Base-by-base conservation (phyloP, 2,888 invertebrate genomes). In the Selenia dentaria region DNA sequence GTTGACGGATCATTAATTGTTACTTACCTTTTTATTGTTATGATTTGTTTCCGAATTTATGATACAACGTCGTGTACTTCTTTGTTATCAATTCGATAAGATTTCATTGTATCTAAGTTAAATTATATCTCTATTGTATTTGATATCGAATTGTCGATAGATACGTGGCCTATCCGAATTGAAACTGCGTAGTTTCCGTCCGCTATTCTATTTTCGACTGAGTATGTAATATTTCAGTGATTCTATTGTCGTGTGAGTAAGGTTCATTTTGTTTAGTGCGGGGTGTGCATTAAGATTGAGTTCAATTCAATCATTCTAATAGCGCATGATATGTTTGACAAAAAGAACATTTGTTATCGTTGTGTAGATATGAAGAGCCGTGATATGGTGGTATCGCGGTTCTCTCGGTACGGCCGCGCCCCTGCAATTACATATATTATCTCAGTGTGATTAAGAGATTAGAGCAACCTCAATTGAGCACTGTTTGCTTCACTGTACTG, bases 371-470 rank as follows among this genome's bases (percentile, higher is more conserved):
- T 46, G 45, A 32, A 57, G 64, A 62, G 62, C 57, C 44, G 47
- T 52, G 70, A 68, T 71, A 71, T 48, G 25, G 47, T 24, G 69
- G 66, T 71, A 71, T 51, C 37, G 53, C 31, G 10, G 29, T 18
- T 22, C 20, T 48, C 41, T 47, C 40, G 25, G 3, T 27, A 35
- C 51, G 63, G 71, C 79, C 85, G 76, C 83, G 75, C 88, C 86
- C 76, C 76, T 79, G 57, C 74, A 70, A 81, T 85, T 83, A 79
- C 78, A n/a, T n/a, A n/a, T n/a, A 83, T 85, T 79, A 80, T 82
- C 74, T 44, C 35, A 41, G 28, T 51, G 49, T 61, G 67, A 77
- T 80, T 77, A 73, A 54, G 49, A 63, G 74, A 81, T 82, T 79
- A 74, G 37, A 37, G 20, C 29, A 62, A 59, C 68, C 67, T 64